Conservation (phyloP, 2,888 invertebrate genomes). For the Andrena camellia region DNA sequence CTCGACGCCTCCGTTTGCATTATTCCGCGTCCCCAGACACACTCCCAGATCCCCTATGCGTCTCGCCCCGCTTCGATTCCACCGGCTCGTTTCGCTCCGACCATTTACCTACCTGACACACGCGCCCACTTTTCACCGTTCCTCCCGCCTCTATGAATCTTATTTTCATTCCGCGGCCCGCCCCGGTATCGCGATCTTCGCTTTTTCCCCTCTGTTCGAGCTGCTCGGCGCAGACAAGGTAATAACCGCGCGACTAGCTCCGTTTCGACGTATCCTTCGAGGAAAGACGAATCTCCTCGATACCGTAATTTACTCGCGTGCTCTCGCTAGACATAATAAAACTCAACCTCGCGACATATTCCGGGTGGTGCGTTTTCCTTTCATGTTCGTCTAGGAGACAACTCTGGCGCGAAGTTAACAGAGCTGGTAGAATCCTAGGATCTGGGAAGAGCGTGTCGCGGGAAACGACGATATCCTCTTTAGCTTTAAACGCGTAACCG, state of each 20-base stretch:
- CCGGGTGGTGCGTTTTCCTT: neutral
- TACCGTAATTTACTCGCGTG: neutral
- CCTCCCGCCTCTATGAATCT: constrained; percentile 23
- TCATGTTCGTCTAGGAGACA: neutral
- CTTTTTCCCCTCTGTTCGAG: neutral
- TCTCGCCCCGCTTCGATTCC: constrained; percentile 33
- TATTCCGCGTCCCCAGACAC: constrained; percentile 39
- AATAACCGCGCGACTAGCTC: neutral
- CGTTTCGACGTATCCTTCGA: neutral
- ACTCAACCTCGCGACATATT: too few relatives aligned
- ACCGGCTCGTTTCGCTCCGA: constrained; percentile 22
- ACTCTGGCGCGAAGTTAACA: neutral
- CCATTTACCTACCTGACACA: constrained; percentile 48
- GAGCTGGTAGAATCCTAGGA: neutral
- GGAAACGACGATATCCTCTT: constrained; percentile 73
- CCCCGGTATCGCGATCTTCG: constrained; percentile 9
- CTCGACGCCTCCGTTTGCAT: constrained; percentile 49
- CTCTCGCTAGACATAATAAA: neutral
- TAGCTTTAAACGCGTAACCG: constrained; percentile 75
- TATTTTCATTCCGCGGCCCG: constrained; percentile 18
- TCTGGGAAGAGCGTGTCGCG: neutral
- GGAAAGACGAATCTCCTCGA: neutral
- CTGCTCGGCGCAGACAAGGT: neutral
- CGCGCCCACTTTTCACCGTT: constrained; percentile 33
- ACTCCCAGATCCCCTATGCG: neutral